These are phyloP conservation scores for Idaea biselata DNA, from an alignment of 2,888 invertebrate species.

Conservation along the genomic window DNA sequence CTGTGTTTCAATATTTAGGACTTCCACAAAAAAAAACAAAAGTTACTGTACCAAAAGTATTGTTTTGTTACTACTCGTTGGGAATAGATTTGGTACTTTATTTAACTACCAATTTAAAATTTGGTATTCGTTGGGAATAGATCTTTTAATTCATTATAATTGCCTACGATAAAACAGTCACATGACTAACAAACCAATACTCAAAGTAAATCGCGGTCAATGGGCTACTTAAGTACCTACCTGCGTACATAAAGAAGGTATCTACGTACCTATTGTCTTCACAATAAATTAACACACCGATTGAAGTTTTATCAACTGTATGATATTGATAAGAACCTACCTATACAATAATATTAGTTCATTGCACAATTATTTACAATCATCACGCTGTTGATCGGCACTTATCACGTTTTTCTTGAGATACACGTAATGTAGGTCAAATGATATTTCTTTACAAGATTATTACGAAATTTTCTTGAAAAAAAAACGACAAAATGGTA, in stretches of 20 bases:
- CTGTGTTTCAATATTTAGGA: too few relatives aligned
- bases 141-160: too few relatives aligned
- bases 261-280: background rate
- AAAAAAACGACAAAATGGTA: too few relatives aligned
- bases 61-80: too few relatives aligned
- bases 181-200: background rate
- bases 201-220: constrained; percentile 41
- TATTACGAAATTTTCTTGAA: too few relatives aligned
- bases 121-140: too few relatives aligned
- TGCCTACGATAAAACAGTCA: background rate
- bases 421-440: background rate
- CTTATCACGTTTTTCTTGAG: background rate
- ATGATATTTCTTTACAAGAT: background rate
- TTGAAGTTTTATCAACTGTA: background rate
- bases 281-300: background rate
- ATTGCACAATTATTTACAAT: constrained; percentile 22
- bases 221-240: constrained; percentile 36
- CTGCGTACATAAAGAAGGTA: constrained; percentile 11
- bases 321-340: background rate
- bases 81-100: too few relatives aligned
- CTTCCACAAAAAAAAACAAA: too few relatives aligned
- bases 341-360: constrained; percentile 16
- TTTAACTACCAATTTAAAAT: too few relatives aligned
- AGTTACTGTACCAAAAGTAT: too few relatives aligned
- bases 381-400: background rate